Conservation (phyloP, 2,113 vertebrate genomes). For the Hystrix brachyura region DNA sequence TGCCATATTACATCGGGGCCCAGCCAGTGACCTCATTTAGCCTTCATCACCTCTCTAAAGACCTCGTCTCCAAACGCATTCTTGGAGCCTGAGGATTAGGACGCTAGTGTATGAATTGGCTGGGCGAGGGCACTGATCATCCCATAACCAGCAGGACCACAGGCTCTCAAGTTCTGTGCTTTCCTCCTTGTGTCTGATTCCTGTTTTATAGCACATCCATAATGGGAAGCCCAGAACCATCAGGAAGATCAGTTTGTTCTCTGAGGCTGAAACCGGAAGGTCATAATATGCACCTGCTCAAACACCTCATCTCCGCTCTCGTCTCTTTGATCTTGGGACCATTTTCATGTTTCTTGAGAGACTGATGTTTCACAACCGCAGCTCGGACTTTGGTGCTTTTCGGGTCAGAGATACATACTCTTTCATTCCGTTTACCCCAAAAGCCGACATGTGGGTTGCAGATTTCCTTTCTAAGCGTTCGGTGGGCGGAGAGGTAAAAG, state of each 20-base stretch:
- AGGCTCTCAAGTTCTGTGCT: neutral
- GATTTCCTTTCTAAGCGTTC: neutral
- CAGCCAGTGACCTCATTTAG: neutral
- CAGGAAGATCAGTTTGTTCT: conserved; percentile 12
- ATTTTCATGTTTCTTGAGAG: conserved; percentile 50
- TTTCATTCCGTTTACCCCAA: conserved; percentile 25
- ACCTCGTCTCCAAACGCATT: neutral
- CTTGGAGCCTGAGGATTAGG: neutral
- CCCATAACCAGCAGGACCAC: neutral
- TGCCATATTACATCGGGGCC: neutral
- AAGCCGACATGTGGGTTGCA: conserved; percentile 43
- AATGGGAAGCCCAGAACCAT: conserved; percentile 52
- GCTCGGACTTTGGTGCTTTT: conserved; percentile 81
- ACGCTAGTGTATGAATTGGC: neutral
- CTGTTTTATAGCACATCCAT: neutral
- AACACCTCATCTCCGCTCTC: neutral
- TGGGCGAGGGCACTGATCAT: neutral
- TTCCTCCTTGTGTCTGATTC: neutral
- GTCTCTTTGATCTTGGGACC: conserved; percentile 42
- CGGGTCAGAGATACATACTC: neutral
- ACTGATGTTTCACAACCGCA: conserved; percentile 12
- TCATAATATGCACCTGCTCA: conserved; percentile 45
- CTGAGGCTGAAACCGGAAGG: neutral
- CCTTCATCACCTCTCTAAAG: neutral
- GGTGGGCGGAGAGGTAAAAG: conserved; percentile 66